Conservation (phyloP, 1,140 invertebrate genomes). For the Saxidomus purpurata region DNA sequence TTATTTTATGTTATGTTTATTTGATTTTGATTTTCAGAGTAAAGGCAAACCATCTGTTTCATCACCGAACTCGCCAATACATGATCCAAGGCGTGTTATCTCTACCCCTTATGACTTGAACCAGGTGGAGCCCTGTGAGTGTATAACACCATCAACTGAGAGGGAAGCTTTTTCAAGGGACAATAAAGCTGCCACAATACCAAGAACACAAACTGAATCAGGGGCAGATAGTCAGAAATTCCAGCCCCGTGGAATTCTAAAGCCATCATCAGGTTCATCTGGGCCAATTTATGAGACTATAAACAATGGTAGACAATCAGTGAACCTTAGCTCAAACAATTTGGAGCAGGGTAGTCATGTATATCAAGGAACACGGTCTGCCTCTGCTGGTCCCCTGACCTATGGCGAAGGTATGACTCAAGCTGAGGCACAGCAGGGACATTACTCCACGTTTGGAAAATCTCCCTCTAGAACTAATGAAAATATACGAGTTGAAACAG, state of each 20-base stretch:
- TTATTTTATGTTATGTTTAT: too few relatives aligned
- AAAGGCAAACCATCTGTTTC: conserved; percentile 88
- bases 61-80: conserved; percentile 95
- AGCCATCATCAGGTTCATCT: conserved; percentile 92
- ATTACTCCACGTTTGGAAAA: conserved; percentile 48
- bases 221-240: conserved; percentile 69
- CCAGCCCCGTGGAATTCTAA: conserved; percentile 74
- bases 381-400: conserved; percentile 26
- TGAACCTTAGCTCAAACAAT: conserved; percentile 36
- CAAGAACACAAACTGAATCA: conserved; percentile 74
- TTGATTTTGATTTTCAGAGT: conserved; percentile 67
- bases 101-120: conserved; percentile 90
- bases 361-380: conserved; percentile 43
- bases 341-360: neutral
- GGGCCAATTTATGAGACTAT: conserved; percentile 94
- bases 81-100: conserved; percentile 91
- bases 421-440: neutral
- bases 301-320: conserved; percentile 34
- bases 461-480: conserved; percentile 63
- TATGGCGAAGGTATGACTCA: neutral
- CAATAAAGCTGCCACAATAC: conserved; percentile 82
- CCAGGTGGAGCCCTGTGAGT: conserved; percentile 63
- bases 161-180: conserved; percentile 40
- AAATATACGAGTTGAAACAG: conserved; percentile 76
- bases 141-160: conserved; percentile 62